These are phyloP conservation scores for Aix galericulata DNA, from an alignment of 2,113 vertebrate species.

Conservation along the genomic window DNA sequence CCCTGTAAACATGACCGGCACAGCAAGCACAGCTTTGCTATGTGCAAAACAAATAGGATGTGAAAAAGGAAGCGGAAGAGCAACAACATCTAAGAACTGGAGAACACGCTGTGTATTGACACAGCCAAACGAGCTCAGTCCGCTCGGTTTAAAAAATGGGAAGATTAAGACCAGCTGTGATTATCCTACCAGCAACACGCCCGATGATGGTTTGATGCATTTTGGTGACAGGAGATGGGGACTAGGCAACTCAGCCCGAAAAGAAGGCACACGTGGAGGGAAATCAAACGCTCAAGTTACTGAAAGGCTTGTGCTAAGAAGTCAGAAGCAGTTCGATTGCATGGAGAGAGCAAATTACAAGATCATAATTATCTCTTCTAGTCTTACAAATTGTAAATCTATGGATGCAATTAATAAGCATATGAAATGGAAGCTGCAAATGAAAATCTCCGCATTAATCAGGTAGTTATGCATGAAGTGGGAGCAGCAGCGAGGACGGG, in stretches of 20 bases:
- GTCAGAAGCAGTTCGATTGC: background rate
- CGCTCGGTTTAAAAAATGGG: background rate
- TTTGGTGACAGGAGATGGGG: background rate
- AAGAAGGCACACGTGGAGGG: background rate
- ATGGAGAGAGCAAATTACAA: background rate
- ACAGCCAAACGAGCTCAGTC: background rate
- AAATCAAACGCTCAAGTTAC: background rate
- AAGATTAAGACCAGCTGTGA: background rate
- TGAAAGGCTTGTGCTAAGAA: background rate
- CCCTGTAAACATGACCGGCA: background rate
- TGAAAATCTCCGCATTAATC: slow-evolving; percentile 35
- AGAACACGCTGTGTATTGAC: background rate
- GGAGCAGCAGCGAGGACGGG: background rate
- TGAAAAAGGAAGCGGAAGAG: background rate
- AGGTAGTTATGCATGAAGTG: background rate
- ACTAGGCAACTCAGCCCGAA: background rate
- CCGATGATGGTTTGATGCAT: background rate
- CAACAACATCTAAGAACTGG: background rate
- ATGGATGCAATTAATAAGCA: slow-evolving; percentile 14
- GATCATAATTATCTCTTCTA: background rate
- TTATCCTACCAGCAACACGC: background rate
- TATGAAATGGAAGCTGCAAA: slow-evolving; percentile 22
- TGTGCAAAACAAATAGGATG: background rate
- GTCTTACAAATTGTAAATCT: slow-evolving; percentile 12
- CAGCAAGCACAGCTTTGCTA: background rate